Conservation (phyloP, 2,113 vertebrate genomes). For the Heteronetta atricapilla region DNA sequence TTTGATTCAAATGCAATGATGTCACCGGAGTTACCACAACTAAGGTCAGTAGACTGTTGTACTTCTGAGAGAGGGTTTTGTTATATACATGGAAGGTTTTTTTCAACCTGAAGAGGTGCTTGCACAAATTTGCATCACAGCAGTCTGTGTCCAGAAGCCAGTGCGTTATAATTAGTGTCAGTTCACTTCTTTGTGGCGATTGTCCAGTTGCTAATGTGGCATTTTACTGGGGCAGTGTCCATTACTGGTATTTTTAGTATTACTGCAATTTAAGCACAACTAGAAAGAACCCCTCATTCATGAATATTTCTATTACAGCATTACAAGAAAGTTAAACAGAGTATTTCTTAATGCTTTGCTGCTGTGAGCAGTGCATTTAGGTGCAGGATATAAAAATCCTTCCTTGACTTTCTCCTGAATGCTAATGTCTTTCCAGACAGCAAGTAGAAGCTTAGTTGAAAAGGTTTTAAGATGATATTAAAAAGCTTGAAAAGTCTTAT, state of each 20-base stretch:
- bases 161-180: not conserved
- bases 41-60: not conserved
- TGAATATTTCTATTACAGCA: not conserved
- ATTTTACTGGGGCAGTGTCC: not conserved
- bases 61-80: not conserved
- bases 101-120: not conserved
- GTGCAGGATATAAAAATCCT: not conserved
- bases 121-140: not conserved
- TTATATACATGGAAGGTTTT: not conserved
- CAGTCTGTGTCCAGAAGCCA: not conserved
- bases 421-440: not conserved
- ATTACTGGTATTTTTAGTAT: not conserved
- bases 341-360: not conserved
- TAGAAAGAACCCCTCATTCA: not conserved
- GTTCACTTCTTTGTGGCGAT: not conserved
- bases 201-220: not conserved
- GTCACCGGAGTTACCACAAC: not conserved
- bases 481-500: not conserved
- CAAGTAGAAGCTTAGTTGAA: conserved; percentile 24
- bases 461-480: not conserved
- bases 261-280: not conserved
- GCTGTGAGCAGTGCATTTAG: not conserved
- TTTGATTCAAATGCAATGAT: not conserved
- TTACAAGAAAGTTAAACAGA: not conserved
- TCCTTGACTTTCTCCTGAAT: not conserved